phyloP scores from a whole-genome alignment of 2,888 invertebrate species.

The Tachina grossa region DNA sequence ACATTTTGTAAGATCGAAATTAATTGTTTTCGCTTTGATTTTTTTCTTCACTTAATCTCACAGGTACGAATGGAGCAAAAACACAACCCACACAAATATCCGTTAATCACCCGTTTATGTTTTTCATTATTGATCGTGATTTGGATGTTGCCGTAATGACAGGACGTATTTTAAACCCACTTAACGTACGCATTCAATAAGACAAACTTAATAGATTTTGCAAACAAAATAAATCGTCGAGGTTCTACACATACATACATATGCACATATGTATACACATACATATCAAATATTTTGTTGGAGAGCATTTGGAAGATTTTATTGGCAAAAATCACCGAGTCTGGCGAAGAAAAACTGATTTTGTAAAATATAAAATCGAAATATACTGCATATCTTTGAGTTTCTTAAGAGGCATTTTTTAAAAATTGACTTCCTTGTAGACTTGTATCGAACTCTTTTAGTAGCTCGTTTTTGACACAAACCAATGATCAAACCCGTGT shows the following conservation, averaged over 20 bases:
- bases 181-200: constrained; percentile 88
- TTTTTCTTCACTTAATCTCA: constrained; percentile 43
- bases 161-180: constrained; percentile 92
- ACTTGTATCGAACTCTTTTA: too few relatives aligned
- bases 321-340: too few relatives aligned
- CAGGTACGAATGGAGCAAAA: constrained; percentile 81
- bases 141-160: constrained; percentile 91
- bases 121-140: constrained; percentile 92
- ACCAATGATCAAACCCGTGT: too few relatives aligned
- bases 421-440: too few relatives aligned
- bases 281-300: background rate
- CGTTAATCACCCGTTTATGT: constrained; percentile 92
- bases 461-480: too few relatives aligned
- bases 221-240: background rate
- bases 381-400: too few relatives aligned
- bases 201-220: constrained; percentile 15
- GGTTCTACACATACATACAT: background rate
- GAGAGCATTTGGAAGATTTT: too few relatives aligned
- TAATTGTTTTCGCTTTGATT: constrained; percentile 49
- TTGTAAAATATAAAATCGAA: too few relatives aligned
- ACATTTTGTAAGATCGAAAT: constrained; percentile 37
- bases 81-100: constrained; percentile 87
- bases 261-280: background rate
- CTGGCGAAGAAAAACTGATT: too few relatives aligned
- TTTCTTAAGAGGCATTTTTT: too few relatives aligned